phyloP scores from a whole-genome alignment of 2,797 vertebrate genomes.

The Hapalemur alaotrensis region DNA sequence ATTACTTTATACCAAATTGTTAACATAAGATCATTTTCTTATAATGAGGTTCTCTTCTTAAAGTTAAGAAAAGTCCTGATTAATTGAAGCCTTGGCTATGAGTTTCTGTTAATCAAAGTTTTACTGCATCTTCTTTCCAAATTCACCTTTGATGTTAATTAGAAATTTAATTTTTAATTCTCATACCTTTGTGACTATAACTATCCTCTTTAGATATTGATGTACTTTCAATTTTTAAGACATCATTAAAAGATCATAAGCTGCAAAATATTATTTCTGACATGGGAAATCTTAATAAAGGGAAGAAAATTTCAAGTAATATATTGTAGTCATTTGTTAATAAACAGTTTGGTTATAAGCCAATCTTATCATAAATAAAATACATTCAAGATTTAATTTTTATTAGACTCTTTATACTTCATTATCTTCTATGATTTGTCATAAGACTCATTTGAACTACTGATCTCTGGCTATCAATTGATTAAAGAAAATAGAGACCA shows the following conservation, averaged over 20 bases:
- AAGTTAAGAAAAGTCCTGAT: slow-evolving; percentile 52
- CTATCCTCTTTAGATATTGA: slow-evolving; percentile 71
- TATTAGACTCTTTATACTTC: background rate
- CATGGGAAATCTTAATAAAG: slow-evolving; percentile 36
- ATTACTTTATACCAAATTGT: slow-evolving; percentile 24
- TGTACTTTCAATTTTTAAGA: slow-evolving; percentile 70
- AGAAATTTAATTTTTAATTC: slow-evolving; percentile 78
- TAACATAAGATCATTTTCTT: slow-evolving; percentile 19
- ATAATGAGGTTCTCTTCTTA: slow-evolving; percentile 19
- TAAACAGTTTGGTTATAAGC: background rate
- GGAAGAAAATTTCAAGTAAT: background rate
- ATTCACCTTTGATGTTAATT: slow-evolving; percentile 75
- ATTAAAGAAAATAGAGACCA: slow-evolving; percentile 18
- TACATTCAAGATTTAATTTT: slow-evolving; percentile 10
- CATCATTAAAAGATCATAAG: slow-evolving; percentile 69
- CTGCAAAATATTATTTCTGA: slow-evolving; percentile 65
- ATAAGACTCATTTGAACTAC: slow-evolving; percentile 27
- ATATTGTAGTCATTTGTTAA: background rate
- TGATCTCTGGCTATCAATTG: background rate
- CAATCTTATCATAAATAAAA: background rate
- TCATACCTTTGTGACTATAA: slow-evolving; percentile 64
- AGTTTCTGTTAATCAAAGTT: slow-evolving; percentile 67
- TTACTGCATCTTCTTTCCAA: slow-evolving; percentile 41
- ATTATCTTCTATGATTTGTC: background rate
- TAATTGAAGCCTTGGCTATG: slow-evolving; percentile 45